Evolutionary conservation across 1,140 invertebrate genomes (phyloP).

Genomic region (Pseudomyrmex cubaensis): DNA sequence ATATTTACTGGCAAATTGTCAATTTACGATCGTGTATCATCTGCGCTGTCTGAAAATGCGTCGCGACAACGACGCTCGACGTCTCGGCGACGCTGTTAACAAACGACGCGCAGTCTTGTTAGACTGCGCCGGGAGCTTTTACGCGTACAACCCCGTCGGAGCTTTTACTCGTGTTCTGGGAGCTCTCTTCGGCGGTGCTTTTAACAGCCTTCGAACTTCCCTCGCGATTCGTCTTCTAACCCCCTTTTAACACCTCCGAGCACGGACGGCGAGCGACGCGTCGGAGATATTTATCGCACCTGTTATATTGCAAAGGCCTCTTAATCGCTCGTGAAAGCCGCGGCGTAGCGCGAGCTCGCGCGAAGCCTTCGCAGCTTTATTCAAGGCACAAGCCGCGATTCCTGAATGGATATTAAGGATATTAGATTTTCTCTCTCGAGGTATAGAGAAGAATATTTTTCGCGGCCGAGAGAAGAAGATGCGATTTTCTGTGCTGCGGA

Average conservation of each 20-base stretch:
- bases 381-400: background rate
- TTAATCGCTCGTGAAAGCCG: conserved; percentile 48
- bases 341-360: conserved; percentile 11
- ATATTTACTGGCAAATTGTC: too few species aligned
- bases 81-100: conserved; percentile 77
- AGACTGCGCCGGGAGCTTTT: conserved; percentile 14
- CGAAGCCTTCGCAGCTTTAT: conserved; percentile 22
- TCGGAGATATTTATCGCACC: conserved; percentile 40
- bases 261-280: conserved; percentile 10
- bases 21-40: too few species aligned
- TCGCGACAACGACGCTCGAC: conserved; percentile 77
- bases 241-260: conserved; percentile 33
- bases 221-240: background rate
- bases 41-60: conserved; percentile 67
- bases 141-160: conserved; percentile 10
- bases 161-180: conserved; percentile 22
- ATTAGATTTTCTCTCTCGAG: background rate
- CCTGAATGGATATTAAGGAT: conserved; percentile 25
- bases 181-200: conserved; percentile 42
- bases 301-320: conserved; percentile 36
- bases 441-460: background rate
- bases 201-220: conserved; percentile 53
- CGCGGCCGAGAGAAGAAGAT: background rate
- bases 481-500: background rate
- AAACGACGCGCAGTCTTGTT: conserved; percentile 64